phyloP scores from a whole-genome alignment of 37 sponge, comb jelly and placozoan genomes.

The Cladorhizidae sp. region DNA sequence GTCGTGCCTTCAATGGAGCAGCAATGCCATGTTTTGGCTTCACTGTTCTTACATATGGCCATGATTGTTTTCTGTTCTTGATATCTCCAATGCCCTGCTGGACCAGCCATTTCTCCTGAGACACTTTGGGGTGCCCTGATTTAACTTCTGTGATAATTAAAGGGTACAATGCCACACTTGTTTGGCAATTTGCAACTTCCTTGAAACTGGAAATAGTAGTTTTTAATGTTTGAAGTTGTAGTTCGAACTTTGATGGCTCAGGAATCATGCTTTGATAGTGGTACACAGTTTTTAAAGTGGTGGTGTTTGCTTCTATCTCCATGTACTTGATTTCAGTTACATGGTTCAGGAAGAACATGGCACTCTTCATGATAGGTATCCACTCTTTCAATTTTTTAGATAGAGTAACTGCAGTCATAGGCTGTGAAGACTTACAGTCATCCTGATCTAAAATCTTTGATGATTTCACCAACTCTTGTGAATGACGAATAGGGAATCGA shows the following conservation, averaged over 20 bases:
- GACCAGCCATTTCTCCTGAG: slow-evolving; percentile 48
- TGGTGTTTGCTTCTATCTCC: background rate
- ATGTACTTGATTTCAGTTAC: background rate
- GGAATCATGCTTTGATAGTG: background rate
- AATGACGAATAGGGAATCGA: slow-evolving; percentile 67
- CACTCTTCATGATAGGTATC: slow-evolving; percentile 35
- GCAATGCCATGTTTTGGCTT: slow-evolving; percentile 69
- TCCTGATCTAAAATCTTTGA: slow-evolving; percentile 33
- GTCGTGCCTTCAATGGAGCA: slow-evolving; percentile 10
- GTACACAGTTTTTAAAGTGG: background rate
- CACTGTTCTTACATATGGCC: slow-evolving; percentile 28
- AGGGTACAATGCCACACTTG: slow-evolving; percentile 4
- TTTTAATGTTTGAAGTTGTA: background rate
- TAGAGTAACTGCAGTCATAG: slow-evolving; percentile 17
- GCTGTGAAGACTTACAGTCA: background rate
- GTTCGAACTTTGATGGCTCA: background rate
- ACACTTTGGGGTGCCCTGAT: background rate
- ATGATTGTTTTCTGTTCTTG: background rate
- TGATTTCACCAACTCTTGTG: background rate
- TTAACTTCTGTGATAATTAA: background rate
- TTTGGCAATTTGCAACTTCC: background rate
- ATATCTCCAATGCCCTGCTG: slow-evolving; percentile 71
- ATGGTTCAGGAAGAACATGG: slow-evolving; percentile 27
- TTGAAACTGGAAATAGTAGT: slow-evolving; percentile 6
- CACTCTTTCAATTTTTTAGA: slow-evolving; percentile 15